These are phyloP conservation scores for Copidosoma aretas DNA, from an alignment of 2,888 invertebrate genomes.

Conservation along the genomic window DNA sequence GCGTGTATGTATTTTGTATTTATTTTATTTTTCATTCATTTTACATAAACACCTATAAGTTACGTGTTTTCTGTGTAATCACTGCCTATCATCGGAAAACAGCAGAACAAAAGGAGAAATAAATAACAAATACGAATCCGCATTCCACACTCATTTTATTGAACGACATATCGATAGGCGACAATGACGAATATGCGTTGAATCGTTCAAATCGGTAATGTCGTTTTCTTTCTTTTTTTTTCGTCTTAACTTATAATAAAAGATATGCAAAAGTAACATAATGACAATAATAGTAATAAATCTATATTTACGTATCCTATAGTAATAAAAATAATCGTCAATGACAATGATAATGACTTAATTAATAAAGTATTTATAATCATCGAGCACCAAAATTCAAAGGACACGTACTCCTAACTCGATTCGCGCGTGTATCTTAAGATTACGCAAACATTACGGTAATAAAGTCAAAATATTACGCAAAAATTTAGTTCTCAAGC, in stretches of 20 bases:
- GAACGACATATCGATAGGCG: conserved; percentile 49
- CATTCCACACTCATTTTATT: conserved; percentile 27
- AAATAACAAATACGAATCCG: conserved; percentile 23
- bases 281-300: conserved; percentile 19
- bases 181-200: conserved; percentile 52
- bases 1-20: conserved; percentile 32
- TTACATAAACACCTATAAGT: neutral
- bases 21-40: neutral
- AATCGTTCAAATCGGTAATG: conserved; percentile 33
- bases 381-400: too few species aligned
- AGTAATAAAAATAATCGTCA: too few species aligned
- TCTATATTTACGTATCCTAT: neutral
- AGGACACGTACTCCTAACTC: too few species aligned
- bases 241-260: conserved; percentile 23
- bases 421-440: too few species aligned
- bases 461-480: too few species aligned
- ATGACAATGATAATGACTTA: too few species aligned
- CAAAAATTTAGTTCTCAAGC: too few species aligned
- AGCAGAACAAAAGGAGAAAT: conserved; percentile 37
- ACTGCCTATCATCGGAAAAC: neutral
- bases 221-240: neutral
- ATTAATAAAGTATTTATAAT: too few species aligned
- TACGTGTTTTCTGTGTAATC: neutral
- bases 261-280: conserved; percentile 11
- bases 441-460: too few species aligned